Evolutionary conservation across 1,140 invertebrate genomes (phyloP).

Genomic region (Hirudo medicinalis): DNA sequence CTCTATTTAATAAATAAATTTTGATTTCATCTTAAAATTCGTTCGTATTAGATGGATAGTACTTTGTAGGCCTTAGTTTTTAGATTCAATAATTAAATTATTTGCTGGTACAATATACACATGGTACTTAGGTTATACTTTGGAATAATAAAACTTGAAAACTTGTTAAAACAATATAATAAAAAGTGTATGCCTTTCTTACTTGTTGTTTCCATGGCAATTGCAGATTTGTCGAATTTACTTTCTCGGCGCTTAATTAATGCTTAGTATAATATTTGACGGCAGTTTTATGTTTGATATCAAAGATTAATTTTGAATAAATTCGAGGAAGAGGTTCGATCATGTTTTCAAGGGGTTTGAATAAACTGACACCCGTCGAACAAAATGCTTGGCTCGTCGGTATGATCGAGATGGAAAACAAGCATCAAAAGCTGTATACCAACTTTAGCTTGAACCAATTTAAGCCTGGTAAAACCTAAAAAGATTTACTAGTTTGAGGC

Average conservation of each 20-base stretch:
- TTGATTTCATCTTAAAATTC: too few relatives aligned
- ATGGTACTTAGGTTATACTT: too few relatives aligned
- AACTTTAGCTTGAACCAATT: slow-evolving; percentile 22
- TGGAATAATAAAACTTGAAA: too few relatives aligned
- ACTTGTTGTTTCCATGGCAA: too few relatives aligned
- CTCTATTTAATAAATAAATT: too few relatives aligned
- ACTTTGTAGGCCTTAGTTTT: too few relatives aligned
- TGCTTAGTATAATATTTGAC: neutral
- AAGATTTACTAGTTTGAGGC: neutral
- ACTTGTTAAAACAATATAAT: too few relatives aligned
- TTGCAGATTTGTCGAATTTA: neutral
- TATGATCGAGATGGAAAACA: neutral
- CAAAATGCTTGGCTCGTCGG: neutral
- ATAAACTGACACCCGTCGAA: neutral
- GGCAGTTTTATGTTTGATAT: neutral
- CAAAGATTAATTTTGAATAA: neutral
- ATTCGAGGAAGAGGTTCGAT: neutral
- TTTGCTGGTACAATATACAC: too few relatives aligned
- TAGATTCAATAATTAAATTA: too few relatives aligned
- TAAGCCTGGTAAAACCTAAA: neutral
- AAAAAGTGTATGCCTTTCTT: too few relatives aligned
- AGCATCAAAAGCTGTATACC: slow-evolving; percentile 14
- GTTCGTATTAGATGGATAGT: too few relatives aligned
- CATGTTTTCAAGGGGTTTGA: neutral
- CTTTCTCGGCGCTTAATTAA: neutral